A percentile compares a stretch with the other conserved stretches of the same genome.
phyloP scores from a whole-genome alignment of 2,888 invertebrate species.

The Ornithoptera priamus region DNA sequence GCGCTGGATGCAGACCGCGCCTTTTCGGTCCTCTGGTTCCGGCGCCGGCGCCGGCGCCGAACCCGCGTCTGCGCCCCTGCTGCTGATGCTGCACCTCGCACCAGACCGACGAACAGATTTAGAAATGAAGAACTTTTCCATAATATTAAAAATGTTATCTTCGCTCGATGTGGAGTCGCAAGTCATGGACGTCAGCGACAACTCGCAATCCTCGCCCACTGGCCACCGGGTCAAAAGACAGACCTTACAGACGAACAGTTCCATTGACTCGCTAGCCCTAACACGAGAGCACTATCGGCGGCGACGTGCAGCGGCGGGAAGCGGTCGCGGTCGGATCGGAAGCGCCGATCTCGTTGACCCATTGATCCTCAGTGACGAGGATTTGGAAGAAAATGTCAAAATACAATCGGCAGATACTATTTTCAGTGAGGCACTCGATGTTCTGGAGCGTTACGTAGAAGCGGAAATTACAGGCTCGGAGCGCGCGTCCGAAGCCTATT shows the following conservation, averaged over 20 bases:
- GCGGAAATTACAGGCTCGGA: conserved; percentile 33
- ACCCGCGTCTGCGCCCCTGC: no score
- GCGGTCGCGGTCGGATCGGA: background rate
- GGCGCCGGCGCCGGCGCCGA: conserved; percentile 9
- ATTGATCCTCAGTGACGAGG: conserved; percentile 35
- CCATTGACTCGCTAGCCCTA: no score
- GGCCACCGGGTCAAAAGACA: background rate
- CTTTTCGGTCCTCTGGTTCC: conserved; percentile 2
- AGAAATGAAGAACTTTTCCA: background rate
- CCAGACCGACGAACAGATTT: conserved; percentile 13
- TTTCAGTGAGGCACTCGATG: conserved; percentile 36
- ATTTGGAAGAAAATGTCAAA: conserved; percentile 4
- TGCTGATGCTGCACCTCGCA: conserved; percentile 35
- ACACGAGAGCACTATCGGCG: no score
- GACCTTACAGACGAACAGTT: no score
- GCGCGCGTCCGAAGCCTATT: conserved; percentile 36
- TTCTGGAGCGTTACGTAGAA: conserved; percentile 31
- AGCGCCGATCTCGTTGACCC: conserved; percentile 8
- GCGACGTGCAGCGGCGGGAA: background rate
- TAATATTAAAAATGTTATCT: background rate
- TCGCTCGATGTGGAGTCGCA: background rate
- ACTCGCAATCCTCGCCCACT: background rate
- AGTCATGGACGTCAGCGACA: background rate
- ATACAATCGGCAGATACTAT: conserved; percentile 21
- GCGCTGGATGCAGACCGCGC: conserved; percentile 15